These are phyloP conservation scores for Lymantria monacha DNA, from an alignment of 2,888 invertebrate species.

Conservation along the genomic window DNA sequence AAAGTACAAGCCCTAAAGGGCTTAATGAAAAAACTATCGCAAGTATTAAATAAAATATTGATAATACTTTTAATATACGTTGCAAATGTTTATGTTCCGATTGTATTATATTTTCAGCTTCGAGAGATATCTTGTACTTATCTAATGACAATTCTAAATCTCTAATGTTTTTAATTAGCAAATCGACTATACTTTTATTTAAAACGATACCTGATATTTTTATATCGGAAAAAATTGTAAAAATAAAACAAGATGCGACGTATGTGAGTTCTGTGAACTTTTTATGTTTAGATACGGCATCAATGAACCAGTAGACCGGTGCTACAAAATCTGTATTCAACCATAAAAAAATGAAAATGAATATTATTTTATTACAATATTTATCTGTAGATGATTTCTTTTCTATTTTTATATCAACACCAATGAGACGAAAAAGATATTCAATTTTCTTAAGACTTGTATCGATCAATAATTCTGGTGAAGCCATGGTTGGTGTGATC, in stretches of 20 bases:
- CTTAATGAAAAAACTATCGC: conserved; percentile 39
- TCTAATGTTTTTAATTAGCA: neutral
- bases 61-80: neutral
- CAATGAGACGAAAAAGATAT: neutral
- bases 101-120: neutral
- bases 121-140: neutral
- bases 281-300: conserved; percentile 13
- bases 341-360: conserved; percentile 1
- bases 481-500: neutral
- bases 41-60: conserved; percentile 32
- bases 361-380: neutral
- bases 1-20: conserved; percentile 40
- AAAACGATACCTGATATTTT: neutral
- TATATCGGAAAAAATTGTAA: neutral
- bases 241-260: conserved; percentile 39
- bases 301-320: conserved; percentile 3
- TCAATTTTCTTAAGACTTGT: neutral
- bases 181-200: neutral
- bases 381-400: neutral
- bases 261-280: conserved; percentile 39
- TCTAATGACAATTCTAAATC: neutral
- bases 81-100: neutral
- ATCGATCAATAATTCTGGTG: neutral
- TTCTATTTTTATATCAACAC: neutral
- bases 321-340: conserved; percentile 1